Percentiles rank a stretch among this genome's conserved stretches.
Conservation (phyloP, 2,113 vertebrate genomes). For the Steatornis caripensis region DNA sequence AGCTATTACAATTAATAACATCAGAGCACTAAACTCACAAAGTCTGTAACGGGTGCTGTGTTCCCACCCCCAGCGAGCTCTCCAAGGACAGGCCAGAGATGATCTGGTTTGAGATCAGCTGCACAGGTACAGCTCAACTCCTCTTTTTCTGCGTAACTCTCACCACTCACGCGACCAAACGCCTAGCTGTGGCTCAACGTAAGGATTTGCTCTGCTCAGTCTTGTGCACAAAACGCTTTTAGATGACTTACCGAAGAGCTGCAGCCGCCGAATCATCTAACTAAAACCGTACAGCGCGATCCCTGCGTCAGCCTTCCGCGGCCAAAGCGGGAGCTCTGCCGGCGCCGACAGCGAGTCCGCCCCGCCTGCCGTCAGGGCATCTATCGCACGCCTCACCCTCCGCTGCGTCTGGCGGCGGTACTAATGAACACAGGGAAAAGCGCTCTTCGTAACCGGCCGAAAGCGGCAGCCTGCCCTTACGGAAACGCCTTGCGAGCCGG, state of each 20-base stretch:
- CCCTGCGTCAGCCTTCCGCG: background rate
- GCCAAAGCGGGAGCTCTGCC: background rate
- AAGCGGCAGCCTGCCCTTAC: fast-evolving
- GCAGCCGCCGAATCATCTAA: no score
- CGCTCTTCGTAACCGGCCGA: background rate
- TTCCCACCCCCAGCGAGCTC: background rate
- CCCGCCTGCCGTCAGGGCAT: background rate
- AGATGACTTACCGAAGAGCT: background rate
- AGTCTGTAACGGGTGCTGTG: fast-evolving
- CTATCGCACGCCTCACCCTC: fast-evolving
- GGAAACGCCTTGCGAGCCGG: background rate
- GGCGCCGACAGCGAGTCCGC: background rate
- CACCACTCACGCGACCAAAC: fast-evolving
- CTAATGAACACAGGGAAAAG: fast-evolving
- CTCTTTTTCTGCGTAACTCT: fast-evolving
- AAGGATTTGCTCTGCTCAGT: no score
- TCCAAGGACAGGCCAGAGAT: background rate
- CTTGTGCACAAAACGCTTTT: background rate
- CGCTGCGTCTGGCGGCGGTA: fast-evolving
- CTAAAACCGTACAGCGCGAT: fast-evolving
- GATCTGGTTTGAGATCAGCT: background rate
- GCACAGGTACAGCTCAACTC: fast-evolving
- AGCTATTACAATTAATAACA: background rate
- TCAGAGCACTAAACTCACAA: no score
- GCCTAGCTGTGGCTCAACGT: background rate